Evolutionary conservation across 1,140 invertebrate genomes (phyloP).

Genomic region (Geopemphigus sp.): DNA sequence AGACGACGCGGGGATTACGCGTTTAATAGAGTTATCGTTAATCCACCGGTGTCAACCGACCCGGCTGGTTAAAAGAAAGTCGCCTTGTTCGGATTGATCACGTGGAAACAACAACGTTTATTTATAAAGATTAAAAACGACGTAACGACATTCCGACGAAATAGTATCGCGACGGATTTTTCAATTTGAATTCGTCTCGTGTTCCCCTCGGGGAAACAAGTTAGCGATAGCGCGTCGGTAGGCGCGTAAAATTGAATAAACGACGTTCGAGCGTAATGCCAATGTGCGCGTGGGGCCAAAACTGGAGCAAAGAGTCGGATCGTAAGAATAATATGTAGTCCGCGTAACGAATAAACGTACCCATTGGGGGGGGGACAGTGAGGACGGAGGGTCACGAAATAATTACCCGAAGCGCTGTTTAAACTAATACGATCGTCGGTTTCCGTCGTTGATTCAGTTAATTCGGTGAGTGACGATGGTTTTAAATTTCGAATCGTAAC

Average conservation of each 20-base stretch:
- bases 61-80: not conserved
- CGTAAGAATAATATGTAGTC: not conserved
- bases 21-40: not conserved
- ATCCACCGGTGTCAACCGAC: not conserved
- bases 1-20: not conserved
- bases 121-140: constrained; percentile 2
- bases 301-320: not conserved
- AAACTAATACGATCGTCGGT: no score
- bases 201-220: not conserved
- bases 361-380: no score
- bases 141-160: not conserved
- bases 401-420: no score
- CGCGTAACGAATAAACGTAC: no score
- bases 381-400: no score
- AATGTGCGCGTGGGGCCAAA: no score
- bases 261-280: no score
- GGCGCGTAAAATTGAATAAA: no score
- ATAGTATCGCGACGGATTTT: not conserved
- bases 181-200: not conserved
- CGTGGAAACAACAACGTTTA: no score
- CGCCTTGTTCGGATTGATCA: not conserved
- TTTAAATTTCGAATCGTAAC: no score
- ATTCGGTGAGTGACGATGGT: no score
- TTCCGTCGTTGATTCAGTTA: no score
- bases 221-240: not conserved